Conservation (phyloP, 2,113 vertebrate genomes). For the Hystrix cristata region DNA sequence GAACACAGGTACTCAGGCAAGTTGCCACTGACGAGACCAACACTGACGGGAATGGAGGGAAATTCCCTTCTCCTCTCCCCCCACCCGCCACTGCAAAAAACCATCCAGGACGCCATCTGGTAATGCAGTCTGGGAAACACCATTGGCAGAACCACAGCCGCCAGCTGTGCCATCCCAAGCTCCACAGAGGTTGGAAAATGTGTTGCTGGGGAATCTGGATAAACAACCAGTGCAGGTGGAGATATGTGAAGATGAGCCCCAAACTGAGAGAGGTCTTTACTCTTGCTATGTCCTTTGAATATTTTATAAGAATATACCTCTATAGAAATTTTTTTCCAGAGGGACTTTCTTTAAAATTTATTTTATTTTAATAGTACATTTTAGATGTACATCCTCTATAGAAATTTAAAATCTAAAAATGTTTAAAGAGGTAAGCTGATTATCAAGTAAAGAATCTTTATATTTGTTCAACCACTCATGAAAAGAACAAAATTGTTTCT, state of each 20-base stretch:
- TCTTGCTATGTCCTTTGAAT: neutral
- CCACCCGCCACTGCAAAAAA: neutral
- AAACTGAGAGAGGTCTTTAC: neutral
- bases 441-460: neutral
- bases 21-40: neutral
- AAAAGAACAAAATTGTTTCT: constrained; percentile 37
- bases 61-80: neutral
- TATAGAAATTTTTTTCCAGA: too few relatives aligned
- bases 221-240: neutral
- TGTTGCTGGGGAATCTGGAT: neutral
- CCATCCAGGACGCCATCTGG: constrained; percentile 39
- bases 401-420: constrained; percentile 13
- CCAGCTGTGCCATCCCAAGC: neutral
- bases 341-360: too few relatives aligned
- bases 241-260: neutral
- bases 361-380: too few relatives aligned
- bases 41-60: neutral
- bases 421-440: neutral
- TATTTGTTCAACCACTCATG: neutral
- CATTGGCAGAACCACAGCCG: neutral
- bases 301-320: neutral
- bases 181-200: neutral
- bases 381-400: too few relatives aligned
- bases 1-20: neutral
- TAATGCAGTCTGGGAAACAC: neutral